Base-by-base conservation (phyloP, 2,113 vertebrate species). In the Coreoperca whiteheadi region DNA sequence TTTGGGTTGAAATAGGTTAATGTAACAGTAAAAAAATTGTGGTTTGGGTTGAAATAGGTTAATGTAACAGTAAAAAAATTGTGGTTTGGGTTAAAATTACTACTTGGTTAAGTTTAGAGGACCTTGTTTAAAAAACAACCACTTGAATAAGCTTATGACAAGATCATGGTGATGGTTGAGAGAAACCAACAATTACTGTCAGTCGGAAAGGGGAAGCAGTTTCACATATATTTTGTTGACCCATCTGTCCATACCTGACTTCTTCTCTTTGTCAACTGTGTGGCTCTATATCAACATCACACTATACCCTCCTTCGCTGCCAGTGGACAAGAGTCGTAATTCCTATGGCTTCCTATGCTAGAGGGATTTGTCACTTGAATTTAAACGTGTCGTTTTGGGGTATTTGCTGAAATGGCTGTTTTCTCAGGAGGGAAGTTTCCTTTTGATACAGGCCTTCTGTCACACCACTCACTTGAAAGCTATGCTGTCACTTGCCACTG, bases 321-420 rank as follows among this genome's bases (percentile, higher is more conserved):
- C 30, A 2, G 12, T 28, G 12, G 12, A 69, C 28, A 43, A 32
- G 50, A 59, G 7, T 51, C 64, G 48, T 46, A 46, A 79, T 28
- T 72, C 16, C 10, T 66, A 25, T 18, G n/a, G 23, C 39, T 60
- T 79, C 20, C n/a, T 41, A 6, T 18, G 14, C 2, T 16, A 16
- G 43, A 46, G 43, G 43, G 63, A 61, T 77, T 74, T 84, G 72
- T 80, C 46, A 16, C 41, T 9, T 28, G 25, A 54, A 81, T 48
- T 65, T 59, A 67, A 53, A 37, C 10, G 46, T 43, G 60, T 51
- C 79, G 65, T 74, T 53, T 66, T 43, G 6, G 21, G 12, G 11
- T 20, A 48, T 75, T 65, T 66, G 16, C 41, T 65, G 46, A 85
- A 77, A 76, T 25, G 7, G 30, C 43, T 37, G 41, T 56, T 85